phyloP scores from a whole-genome alignment of 1,140 invertebrate species.

The Globodera ellingtonae region DNA sequence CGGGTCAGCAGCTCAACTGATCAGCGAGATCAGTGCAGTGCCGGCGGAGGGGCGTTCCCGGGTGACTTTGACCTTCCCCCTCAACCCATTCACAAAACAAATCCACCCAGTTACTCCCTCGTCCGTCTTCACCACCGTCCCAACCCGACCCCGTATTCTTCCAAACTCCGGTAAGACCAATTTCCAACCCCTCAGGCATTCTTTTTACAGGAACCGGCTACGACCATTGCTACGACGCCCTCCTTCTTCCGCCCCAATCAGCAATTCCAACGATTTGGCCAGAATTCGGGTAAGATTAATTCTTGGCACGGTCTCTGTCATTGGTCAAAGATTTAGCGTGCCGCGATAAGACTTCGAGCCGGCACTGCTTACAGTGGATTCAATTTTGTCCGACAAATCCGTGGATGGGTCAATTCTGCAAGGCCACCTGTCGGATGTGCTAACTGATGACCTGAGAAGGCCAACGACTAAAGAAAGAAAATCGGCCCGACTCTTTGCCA shows the following conservation, averaged over 20 bases:
- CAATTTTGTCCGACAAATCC: constrained; percentile 35
- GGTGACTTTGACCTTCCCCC: background rate
- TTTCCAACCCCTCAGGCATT: background rate
- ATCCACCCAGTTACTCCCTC: background rate
- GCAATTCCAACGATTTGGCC: constrained; percentile 18
- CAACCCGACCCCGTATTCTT: constrained; percentile 9
- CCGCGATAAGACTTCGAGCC: constrained; percentile 22
- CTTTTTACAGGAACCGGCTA: background rate
- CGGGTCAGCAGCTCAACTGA: constrained; percentile 32
- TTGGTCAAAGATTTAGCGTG: constrained; percentile 24
- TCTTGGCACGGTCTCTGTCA: background rate
- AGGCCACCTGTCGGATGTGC: constrained; percentile 44
- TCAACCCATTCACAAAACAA: background rate
- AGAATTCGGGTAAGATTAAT: background rate
- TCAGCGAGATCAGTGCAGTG: constrained; percentile 17
- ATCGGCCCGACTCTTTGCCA: background rate
- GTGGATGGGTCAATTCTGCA: constrained; percentile 43
- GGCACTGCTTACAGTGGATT: constrained; percentile 38
- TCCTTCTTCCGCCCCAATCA: constrained; percentile 1
- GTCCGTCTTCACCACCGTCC: background rate
- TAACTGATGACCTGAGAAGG: constrained; percentile 20
- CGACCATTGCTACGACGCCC: constrained; percentile 10
- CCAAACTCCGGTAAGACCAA: constrained; percentile 18
- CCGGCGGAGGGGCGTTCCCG: background rate
- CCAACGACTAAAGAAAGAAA: background rate